Evolutionary conservation across 92 coral and sea anemone species (phyloP).

Genomic region (Porites divaricata): DNA sequence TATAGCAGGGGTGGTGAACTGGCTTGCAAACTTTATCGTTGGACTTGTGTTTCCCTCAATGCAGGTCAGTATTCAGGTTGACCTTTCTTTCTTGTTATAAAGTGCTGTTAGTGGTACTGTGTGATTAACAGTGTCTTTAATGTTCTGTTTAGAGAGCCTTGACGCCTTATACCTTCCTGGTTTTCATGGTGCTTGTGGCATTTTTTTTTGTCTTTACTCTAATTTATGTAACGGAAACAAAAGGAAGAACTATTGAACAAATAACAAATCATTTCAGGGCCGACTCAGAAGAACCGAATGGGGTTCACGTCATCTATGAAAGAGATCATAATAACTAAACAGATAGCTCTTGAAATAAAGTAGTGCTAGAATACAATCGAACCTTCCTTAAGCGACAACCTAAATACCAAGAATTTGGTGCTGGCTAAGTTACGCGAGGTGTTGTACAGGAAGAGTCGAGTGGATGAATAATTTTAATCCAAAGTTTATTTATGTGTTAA

Average conservation of each 20-base stretch:
- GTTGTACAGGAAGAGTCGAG: too few species aligned
- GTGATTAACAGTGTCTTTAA: not conserved
- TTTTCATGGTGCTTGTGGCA: conserved; percentile 81
- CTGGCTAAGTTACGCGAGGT: too few species aligned
- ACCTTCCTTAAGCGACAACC: too few species aligned
- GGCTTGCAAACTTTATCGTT: conserved; percentile 91
- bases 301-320: not conserved
- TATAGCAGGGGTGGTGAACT: conserved; percentile 84
- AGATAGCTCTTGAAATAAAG: too few species aligned
- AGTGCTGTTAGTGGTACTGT: too few species aligned
- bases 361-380: too few species aligned
- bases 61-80: conserved; percentile 64
- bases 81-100: too few species aligned
- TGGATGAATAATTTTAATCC: too few species aligned
- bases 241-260: conserved; percentile 90
- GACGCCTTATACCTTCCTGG: conserved; percentile 89
- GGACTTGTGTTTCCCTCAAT: conserved; percentile 88
- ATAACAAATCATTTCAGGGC: conserved; percentile 72
- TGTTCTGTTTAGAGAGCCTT: conserved; percentile 62
- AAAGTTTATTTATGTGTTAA: too few species aligned
- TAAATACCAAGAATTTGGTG: too few species aligned
- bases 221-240: conserved; percentile 88
- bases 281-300: not conserved
- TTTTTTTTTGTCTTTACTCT: conserved; percentile 75
- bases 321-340: not conserved